phyloP scores from a whole-genome alignment of 1,140 invertebrate genomes.

The Brachionus asplanchnoidis region DNA sequence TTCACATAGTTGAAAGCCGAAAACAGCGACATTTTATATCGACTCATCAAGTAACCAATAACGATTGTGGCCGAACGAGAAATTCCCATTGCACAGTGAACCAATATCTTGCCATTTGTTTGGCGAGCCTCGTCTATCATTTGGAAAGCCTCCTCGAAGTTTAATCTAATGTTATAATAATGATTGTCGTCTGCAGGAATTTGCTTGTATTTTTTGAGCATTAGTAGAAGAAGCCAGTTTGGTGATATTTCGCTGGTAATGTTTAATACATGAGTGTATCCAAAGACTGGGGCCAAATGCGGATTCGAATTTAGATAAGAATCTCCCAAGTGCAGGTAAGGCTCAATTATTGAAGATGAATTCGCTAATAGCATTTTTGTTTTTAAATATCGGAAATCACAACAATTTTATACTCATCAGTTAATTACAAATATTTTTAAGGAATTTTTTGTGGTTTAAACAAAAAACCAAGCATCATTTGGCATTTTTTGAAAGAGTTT shows the following conservation, averaged over 20 bases:
- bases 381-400: not conserved
- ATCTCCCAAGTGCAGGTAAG: not conserved
- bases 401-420: not conserved
- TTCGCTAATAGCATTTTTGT: not conserved
- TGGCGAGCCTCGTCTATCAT: constrained; percentile 42
- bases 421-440: not conserved
- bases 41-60: constrained; percentile 28
- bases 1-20: not conserved
- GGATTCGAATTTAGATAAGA: not conserved
- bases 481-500: not conserved
- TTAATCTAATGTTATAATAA: constrained; percentile 41
- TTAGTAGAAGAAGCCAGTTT: not conserved
- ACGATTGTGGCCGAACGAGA: constrained; percentile 42
- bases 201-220: constrained; percentile 32
- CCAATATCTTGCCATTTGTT: constrained; percentile 40
- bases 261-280: not conserved
- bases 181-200: constrained; percentile 26
- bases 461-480: not conserved
- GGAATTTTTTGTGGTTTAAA: not conserved
- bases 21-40: not conserved
- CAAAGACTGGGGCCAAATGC: not conserved
- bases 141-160: constrained; percentile 42
- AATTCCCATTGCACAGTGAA: constrained; percentile 44
- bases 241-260: not conserved
- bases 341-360: not conserved